Conservation (phyloP, 2,113 vertebrate genomes). For the Calyptommatus sinebrachiatus region DNA sequence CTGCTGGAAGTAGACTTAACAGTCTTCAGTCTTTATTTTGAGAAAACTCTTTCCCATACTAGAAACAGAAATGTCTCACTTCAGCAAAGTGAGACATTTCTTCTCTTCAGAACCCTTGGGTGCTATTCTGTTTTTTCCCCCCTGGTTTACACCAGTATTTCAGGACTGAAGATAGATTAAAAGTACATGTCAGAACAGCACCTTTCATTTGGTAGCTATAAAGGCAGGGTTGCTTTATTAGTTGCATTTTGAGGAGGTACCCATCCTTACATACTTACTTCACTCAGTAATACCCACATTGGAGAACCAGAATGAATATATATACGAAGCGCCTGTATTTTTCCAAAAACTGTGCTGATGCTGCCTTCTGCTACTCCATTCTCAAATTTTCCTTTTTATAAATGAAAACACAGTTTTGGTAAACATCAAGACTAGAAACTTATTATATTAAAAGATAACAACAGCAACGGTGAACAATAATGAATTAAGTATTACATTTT, state of each 20-base stretch:
- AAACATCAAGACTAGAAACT: slow-evolving; percentile 3
- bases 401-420: neutral
- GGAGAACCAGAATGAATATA: slow-evolving; percentile 71
- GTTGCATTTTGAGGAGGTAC: neutral
- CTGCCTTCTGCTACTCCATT: slow-evolving; percentile 75
- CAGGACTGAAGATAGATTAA: too few species aligned
- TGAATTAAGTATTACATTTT: too few species aligned
- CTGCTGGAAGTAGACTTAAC: neutral
- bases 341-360: slow-evolving; percentile 62
- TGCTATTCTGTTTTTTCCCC: too few species aligned
- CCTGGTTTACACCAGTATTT: too few species aligned
- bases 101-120: neutral
- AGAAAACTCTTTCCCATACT: neutral
- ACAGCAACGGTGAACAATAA: too few species aligned
- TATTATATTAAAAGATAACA: neutral
- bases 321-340: slow-evolving; percentile 75
- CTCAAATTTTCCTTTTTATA: slow-evolving; percentile 72
- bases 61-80: neutral
- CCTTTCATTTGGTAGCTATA: neutral
- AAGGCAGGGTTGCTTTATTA: neutral
- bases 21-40: neutral
- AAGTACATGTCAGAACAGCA: too few species aligned
- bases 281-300: slow-evolving; percentile 79
- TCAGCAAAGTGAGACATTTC: neutral
- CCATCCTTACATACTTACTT: slow-evolving; percentile 66